phyloP scores from a whole-genome alignment of 2,888 invertebrate species.

The Falcaria lacertinaria region DNA sequence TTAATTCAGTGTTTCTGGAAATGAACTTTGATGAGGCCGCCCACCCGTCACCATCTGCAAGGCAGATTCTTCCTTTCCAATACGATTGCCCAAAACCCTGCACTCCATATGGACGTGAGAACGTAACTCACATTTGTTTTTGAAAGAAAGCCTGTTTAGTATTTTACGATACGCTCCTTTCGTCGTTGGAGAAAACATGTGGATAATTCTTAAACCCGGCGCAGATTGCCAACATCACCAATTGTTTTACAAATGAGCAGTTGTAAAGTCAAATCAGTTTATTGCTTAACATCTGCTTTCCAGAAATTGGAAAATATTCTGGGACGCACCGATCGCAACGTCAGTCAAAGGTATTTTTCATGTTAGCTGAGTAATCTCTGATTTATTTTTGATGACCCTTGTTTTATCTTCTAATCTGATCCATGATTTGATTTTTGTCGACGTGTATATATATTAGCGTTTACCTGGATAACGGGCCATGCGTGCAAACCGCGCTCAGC shows the following conservation, averaged over 20 bases:
- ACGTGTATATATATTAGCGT: conserved; percentile 6
- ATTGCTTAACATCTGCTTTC: conserved; percentile 35
- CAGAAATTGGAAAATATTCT: conserved; percentile 15
- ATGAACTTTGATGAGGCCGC: conserved; percentile 54
- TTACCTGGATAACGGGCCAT: conserved; percentile 35
- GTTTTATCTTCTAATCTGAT: too few relatives aligned
- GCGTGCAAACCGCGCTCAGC: conserved; percentile 33
- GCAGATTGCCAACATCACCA: conserved; percentile 26
- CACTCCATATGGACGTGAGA: conserved; percentile 71
- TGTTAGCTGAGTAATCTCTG: too few relatives aligned
- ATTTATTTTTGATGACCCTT: too few relatives aligned
- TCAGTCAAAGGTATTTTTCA: neutral
- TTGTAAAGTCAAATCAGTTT: conserved; percentile 36
- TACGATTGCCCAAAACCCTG: conserved; percentile 65
- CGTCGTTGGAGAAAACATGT: conserved; percentile 19
- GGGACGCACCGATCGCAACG: neutral
- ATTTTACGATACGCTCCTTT: conserved; percentile 39
- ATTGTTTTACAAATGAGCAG: conserved; percentile 39
- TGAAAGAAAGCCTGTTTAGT: conserved; percentile 46
- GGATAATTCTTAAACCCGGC: conserved; percentile 12
- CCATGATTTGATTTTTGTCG: too few relatives aligned
- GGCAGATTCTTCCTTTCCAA: conserved; percentile 53
- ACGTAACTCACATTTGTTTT: conserved; percentile 50
- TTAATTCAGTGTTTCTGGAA: conserved; percentile 47
- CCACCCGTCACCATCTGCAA: conserved; percentile 56